phyloP scores from a whole-genome alignment of 2,797 vertebrate species.

The Rhinophrynus dorsalis region DNA sequence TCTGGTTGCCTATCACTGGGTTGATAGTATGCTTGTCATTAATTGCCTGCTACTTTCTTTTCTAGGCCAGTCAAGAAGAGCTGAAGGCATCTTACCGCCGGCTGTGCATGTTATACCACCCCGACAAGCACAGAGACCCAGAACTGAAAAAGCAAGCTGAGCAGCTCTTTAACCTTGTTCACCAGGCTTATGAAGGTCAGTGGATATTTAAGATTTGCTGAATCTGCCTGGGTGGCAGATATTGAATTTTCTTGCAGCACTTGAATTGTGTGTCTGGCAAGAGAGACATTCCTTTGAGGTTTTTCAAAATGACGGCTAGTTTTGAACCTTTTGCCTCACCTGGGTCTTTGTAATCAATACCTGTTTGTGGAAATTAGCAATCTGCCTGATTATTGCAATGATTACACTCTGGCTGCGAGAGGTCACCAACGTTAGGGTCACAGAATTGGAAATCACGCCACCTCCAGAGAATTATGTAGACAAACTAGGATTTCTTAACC shows the following conservation, averaged over 20 bases:
- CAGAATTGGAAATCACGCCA: slow-evolving; percentile 3
- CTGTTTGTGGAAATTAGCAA: slow-evolving; percentile 38
- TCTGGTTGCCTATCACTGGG: too few species aligned
- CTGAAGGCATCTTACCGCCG: slow-evolving; percentile 93
- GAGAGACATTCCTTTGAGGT: slow-evolving; percentile 32
- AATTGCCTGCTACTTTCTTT: neutral
- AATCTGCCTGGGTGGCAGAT: neutral
- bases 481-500: slow-evolving; percentile 25
- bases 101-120: slow-evolving; percentile 96
- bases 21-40: neutral
- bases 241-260: slow-evolving; percentile 43
- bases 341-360: slow-evolving; percentile 32
- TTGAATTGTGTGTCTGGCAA: slow-evolving; percentile 31
- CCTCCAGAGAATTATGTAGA: slow-evolving; percentile 12
- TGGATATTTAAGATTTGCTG: slow-evolving; percentile 13
- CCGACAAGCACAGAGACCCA: slow-evolving; percentile 96
- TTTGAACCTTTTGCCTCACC: slow-evolving; percentile 42
- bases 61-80: slow-evolving; percentile 92
- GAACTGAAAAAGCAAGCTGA: slow-evolving; percentile 93
- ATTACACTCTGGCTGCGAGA: slow-evolving; percentile 35
- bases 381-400: slow-evolving; percentile 41
- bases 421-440: slow-evolving; percentile 29
- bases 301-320: slow-evolving; percentile 29
- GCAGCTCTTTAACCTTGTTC: slow-evolving; percentile 93
- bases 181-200: slow-evolving; percentile 96